Conservation (phyloP, 2,888 invertebrate species). For the Luperina testacea region DNA sequence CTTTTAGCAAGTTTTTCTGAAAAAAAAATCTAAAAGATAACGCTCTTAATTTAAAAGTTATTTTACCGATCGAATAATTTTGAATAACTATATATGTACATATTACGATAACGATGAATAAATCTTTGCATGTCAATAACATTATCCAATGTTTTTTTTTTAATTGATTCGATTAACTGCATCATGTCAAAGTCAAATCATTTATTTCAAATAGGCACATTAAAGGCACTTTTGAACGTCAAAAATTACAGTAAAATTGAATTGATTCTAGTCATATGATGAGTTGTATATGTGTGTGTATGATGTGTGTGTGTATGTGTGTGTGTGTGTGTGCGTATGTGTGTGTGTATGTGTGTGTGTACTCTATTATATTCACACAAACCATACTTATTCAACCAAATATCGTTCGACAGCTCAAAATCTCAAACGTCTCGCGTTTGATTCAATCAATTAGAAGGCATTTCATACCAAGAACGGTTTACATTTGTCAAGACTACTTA, state of each 20-base stretch:
- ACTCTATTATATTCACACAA: conserved; percentile 17
- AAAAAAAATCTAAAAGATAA: background rate
- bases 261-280: background rate
- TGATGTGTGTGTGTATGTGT: no score
- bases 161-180: conserved; percentile 9
- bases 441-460: conserved; percentile 47
- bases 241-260: no score
- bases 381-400: background rate
- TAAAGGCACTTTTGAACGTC: no score
- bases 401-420: conserved; percentile 1
- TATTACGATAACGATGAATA: background rate
- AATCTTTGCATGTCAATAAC: background rate
- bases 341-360: no score
- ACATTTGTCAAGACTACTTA: conserved; percentile 17
- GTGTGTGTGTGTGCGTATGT: no score
- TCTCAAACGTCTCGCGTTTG: conserved; percentile 22
- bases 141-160: background rate
- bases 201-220: no score
- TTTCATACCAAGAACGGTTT: conserved; percentile 24
- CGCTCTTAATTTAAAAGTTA: background rate
- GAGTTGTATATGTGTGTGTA: no score
- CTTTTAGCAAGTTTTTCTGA: no score
- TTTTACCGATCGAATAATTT: background rate
- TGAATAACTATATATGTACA: background rate
- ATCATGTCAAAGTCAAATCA: background rate